Evolutionary conservation across 1,140 invertebrate species (phyloP), one percentile per base, ranked within the genome.

Genomic region (Drosophila tsacasi): DNA sequence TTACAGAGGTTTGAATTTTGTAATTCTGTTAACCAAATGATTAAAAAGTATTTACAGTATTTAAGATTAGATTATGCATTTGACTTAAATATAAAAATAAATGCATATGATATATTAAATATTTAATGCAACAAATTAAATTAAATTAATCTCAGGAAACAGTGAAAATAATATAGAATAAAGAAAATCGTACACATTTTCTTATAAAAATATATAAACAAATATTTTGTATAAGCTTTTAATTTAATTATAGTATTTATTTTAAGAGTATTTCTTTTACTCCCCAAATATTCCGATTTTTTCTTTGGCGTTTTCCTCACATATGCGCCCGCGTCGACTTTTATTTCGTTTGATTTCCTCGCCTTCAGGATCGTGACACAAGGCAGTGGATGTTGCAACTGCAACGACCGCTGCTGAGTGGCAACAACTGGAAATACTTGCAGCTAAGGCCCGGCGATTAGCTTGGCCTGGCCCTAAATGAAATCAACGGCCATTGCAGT

Each of bases 351-450:
- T 59, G 78, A 81, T 82, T 86, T 82, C 67, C 64, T 86, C 60
- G 82, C 77, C 79, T 76, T 83, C 77, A 80, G 79, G 85, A 89
- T 89, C 84, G 84, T 89, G 84, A 89, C 84, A 90, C 62, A 79
- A 78, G 74, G 74, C 66, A 66, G 15, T 27, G 50, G 69, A 73
- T 73, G 67, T 73, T 73, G 69, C 69, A 73, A 73, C 69, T 71
- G 35, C 19, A 47, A 5, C 23, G 30, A 9, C 9, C 30, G 30
- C 30, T 30, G 30, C 30, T 30, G 30, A 30, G 30, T 37, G 50
- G 60, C 60, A 47, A 32, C n/a, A 46, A 72, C 52, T 55, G 32
- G 30, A 60, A 71, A 71, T 37, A 42, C 21, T 68, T 71, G 21
- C 50, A 54, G 50, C 30, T 35, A 54, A 21, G 32, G 21, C 44